phyloP scores from a whole-genome alignment of 2,113 vertebrate genomes.

The Acanthochromis polyacanthus region DNA sequence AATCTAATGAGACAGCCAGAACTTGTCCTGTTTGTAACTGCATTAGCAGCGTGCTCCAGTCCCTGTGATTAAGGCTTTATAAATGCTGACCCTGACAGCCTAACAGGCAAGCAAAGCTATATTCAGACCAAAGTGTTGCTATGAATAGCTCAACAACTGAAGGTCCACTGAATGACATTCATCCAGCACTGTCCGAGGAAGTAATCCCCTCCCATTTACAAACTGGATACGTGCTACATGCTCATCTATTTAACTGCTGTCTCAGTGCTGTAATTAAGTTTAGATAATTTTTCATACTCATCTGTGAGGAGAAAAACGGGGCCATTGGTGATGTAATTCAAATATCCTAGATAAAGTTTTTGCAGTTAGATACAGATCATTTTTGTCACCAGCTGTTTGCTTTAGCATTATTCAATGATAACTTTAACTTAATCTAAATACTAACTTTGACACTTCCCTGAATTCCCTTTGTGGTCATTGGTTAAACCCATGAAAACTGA shows the following conservation, averaged over 20 bases:
- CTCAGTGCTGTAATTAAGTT: background rate
- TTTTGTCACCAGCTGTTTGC: background rate
- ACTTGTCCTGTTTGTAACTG: constrained; percentile 54
- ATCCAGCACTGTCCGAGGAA: constrained; percentile 7
- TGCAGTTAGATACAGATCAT: background rate
- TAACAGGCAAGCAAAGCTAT: constrained; percentile 62
- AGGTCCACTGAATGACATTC: constrained; percentile 65
- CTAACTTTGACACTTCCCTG: too few species aligned
- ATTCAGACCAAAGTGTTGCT: constrained; percentile 70
- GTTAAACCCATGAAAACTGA: too few species aligned
- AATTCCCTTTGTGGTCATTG: too few species aligned
- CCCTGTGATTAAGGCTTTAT: constrained; percentile 61
- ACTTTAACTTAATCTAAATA: too few species aligned
- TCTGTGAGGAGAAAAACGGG: background rate
- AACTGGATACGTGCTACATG: constrained; percentile 1
- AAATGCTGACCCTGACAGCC: constrained; percentile 68
- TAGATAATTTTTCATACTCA: background rate
- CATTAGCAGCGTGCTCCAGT: constrained; percentile 55
- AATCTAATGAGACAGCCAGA: constrained; percentile 54
- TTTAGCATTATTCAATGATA: background rate
- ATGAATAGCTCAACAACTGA: constrained; percentile 74
- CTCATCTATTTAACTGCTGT: background rate
- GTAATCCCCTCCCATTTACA: constrained; percentile 38
- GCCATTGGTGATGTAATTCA: background rate
- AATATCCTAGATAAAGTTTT: too few species aligned